phyloP scores from a whole-genome alignment of 2,888 invertebrate species.

The Frankliniella intonsa region DNA sequence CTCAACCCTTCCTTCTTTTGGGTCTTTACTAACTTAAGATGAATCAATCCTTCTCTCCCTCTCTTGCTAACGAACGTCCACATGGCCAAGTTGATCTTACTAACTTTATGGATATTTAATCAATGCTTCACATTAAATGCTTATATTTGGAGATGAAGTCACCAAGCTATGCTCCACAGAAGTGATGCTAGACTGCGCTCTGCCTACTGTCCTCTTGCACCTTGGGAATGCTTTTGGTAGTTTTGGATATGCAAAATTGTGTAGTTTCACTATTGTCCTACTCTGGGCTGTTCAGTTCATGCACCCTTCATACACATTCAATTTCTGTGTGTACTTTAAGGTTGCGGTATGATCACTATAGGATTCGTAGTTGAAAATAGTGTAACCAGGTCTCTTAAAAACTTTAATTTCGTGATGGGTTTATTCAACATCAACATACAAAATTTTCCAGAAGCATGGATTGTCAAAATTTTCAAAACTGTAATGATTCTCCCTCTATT shows the following conservation, averaged over 20 bases:
- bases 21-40: conserved; percentile 16
- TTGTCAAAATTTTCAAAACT: background rate
- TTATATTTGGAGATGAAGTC: conserved; percentile 13
- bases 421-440: too few species aligned
- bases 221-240: conserved; percentile 19
- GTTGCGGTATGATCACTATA: background rate
- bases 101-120: conserved; percentile 25
- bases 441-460: too few species aligned
- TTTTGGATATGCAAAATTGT: background rate
- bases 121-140: conserved; percentile 17
- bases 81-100: conserved; percentile 26
- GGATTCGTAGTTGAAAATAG: background rate
- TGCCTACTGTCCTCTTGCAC: conserved; percentile 24
- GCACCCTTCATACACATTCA: background rate
- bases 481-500: background rate
- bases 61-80: conserved; percentile 22
- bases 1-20: conserved; percentile 23
- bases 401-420: too few species aligned
- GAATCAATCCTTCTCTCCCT: conserved; percentile 6
- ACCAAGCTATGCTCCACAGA: conserved; percentile 12
- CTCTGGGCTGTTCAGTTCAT: background rate
- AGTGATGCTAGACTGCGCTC: conserved; percentile 26
- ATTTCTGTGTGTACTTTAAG: conserved; percentile 11
- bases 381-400: too few species aligned
- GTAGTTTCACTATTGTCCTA: background rate